Evolutionary conservation across 2,888 invertebrate genomes (phyloP).

Genomic region (Podabrus alpinus): DNA sequence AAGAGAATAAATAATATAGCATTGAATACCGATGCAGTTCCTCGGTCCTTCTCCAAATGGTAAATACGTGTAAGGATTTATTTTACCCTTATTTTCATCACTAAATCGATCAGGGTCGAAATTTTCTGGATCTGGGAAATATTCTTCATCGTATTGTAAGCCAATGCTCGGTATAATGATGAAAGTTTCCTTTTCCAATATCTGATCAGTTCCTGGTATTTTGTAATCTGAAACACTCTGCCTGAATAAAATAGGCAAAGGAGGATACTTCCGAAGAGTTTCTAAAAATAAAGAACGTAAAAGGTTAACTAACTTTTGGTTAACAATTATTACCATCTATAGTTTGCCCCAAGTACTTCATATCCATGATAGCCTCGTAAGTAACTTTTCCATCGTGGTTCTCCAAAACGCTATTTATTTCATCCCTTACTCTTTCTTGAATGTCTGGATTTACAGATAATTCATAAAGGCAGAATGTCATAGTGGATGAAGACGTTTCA

Average conservation of each 20-base stretch:
- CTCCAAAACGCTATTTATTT: slow-evolving; percentile 39
- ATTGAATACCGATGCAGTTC: background rate
- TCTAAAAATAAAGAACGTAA: background rate
- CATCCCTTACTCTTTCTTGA: slow-evolving; percentile 53
- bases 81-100: background rate
- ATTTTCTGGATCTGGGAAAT: background rate
- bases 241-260: background rate
- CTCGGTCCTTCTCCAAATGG: background rate
- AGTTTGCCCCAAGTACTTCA: slow-evolving; percentile 41
- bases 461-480: slow-evolving; percentile 55
- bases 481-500: slow-evolving; percentile 54
- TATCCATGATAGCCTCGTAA: slow-evolving; percentile 34
- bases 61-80: background rate
- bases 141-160: background rate
- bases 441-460: slow-evolving; percentile 54
- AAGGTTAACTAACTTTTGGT: no score
- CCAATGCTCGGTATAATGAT: background rate
- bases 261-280: background rate
- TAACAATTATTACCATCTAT: slow-evolving; percentile 5
- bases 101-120: background rate
- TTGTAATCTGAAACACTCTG: background rate
- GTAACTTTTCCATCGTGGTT: slow-evolving; percentile 32
- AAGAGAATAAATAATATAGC: background rate
- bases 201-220: background rate
- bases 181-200: background rate